phyloP scores from a whole-genome alignment of 2,888 invertebrate species.

The Phyllotreta striolata region DNA sequence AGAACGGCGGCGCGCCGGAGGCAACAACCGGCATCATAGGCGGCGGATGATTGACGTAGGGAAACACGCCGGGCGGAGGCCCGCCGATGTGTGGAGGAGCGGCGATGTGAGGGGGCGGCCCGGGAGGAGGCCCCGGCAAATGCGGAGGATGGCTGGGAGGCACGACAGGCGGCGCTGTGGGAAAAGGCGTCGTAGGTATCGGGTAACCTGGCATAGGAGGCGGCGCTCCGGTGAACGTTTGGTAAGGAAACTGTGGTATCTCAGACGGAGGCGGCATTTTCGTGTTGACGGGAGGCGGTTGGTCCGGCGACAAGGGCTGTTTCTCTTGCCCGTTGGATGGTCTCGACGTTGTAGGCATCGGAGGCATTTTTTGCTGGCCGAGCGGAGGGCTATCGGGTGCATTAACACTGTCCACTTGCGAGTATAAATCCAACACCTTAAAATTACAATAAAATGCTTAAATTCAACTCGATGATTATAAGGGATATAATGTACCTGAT shows the following conservation, averaged over 20 bases:
- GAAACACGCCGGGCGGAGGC: conserved; percentile 49
- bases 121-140: conserved; percentile 60
- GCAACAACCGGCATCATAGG: conserved; percentile 61
- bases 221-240: conserved; percentile 54
- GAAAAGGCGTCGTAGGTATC: conserved; percentile 60
- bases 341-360: conserved; percentile 43
- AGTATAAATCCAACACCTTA: conserved; percentile 81
- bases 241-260: conserved; percentile 55
- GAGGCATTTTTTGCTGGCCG: conserved; percentile 46
- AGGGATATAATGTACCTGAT: conserved; percentile 69
- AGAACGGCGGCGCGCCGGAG: conserved; percentile 58
- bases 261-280: conserved; percentile 53
- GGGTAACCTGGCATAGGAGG: conserved; percentile 47
- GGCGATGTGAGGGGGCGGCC: conserved; percentile 60
- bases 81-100: conserved; percentile 46
- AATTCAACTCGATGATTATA: conserved; percentile 1
- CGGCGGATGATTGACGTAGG: conserved; percentile 56
- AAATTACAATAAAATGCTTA: conserved; percentile 13
- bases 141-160: conserved; percentile 46
- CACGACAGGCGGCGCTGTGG: conserved; percentile 43
- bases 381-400: conserved; percentile 75
- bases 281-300: conserved; percentile 42
- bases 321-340: conserved; percentile 67
- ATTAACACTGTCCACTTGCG: conserved; percentile 61
- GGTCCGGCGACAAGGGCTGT: conserved; percentile 48